A percentile compares a stretch with the other conserved stretches of the same genome.
These are phyloP conservation scores for Pantelozetes paolii DNA, from an alignment of 2,888 invertebrate species.

Conservation along the genomic window DNA sequence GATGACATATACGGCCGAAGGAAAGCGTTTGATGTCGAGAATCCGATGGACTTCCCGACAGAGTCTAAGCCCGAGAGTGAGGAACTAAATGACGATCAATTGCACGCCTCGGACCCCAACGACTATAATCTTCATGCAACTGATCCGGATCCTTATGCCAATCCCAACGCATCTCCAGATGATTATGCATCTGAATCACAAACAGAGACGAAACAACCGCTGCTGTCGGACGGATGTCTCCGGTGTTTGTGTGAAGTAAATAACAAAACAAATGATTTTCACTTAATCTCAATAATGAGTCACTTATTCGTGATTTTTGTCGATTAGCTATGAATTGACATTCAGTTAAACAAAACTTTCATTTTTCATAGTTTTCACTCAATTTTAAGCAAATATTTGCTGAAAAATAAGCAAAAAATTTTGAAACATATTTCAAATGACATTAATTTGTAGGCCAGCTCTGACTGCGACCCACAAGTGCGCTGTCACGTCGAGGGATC, in stretches of 20 bases:
- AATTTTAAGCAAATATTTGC: too few relatives aligned
- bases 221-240: slow-evolving; percentile 42
- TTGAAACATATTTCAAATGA: not conserved
- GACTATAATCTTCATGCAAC: too few relatives aligned
- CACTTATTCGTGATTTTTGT: slow-evolving; percentile 32
- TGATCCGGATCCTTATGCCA: not conserved
- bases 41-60: slow-evolving; percentile 1
- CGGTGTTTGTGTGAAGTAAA: slow-evolving; percentile 43
- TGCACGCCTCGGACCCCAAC: not conserved
- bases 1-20: slow-evolving; percentile 24
- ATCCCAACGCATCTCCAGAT: too few relatives aligned
- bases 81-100: not conserved
- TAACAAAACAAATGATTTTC: too few relatives aligned
- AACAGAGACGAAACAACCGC: not conserved
- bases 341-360: not conserved
- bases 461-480: slow-evolving; percentile 41
- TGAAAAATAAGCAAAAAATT: not conserved
- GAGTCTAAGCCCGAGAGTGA: not conserved
- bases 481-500: slow-evolving; percentile 42
- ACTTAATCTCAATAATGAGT: not conserved
- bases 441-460: slow-evolving; percentile 39
- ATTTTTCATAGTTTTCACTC: slow-evolving; percentile 11
- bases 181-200: slow-evolving; percentile 5
- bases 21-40: slow-evolving; percentile 13
- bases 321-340: not conserved